phyloP scores from a whole-genome alignment of 2,888 invertebrate species.

The Sphaeridia pumilis region DNA sequence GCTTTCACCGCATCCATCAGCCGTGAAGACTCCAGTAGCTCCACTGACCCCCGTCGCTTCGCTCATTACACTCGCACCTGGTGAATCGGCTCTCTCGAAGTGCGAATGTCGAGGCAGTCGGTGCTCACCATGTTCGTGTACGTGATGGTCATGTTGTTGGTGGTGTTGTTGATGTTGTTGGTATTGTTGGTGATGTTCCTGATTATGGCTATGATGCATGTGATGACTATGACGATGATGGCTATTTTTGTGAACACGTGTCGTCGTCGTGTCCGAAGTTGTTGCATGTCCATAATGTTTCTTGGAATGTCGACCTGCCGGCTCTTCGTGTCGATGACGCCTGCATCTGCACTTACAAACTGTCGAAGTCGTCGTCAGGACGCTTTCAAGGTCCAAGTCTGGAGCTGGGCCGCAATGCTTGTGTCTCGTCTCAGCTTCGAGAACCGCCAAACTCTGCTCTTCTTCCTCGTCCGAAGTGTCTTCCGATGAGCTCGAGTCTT shows the following conservation, averaged over 20 bases:
- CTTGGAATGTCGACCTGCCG: not conserved
- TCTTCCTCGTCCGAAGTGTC: conserved; percentile 2
- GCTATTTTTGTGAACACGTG: too few relatives aligned
- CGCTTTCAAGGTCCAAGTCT: not conserved
- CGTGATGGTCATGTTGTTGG: not conserved
- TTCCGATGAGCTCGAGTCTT: not conserved
- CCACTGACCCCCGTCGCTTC: not conserved
- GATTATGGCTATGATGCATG: not conserved
- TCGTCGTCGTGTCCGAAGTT: not conserved
- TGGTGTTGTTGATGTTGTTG: not conserved
- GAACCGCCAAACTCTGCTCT: not conserved
- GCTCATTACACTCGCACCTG: not conserved
- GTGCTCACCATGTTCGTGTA: not conserved
- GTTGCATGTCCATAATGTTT: not conserved
- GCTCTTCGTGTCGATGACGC: not conserved
- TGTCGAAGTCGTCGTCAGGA: not conserved
- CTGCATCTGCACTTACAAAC: not conserved
- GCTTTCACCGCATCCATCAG: not conserved
- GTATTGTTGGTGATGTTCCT: not conserved
- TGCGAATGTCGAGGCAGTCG: too few relatives aligned
- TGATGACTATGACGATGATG: not conserved
- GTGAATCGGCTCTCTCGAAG: too few relatives aligned
- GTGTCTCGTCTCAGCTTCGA: not conserved
- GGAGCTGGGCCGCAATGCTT: not conserved
- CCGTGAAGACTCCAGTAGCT: not conserved